phyloP scores from a whole-genome alignment of 2,113 vertebrate genomes.

The Diadophis punctatus region DNA sequence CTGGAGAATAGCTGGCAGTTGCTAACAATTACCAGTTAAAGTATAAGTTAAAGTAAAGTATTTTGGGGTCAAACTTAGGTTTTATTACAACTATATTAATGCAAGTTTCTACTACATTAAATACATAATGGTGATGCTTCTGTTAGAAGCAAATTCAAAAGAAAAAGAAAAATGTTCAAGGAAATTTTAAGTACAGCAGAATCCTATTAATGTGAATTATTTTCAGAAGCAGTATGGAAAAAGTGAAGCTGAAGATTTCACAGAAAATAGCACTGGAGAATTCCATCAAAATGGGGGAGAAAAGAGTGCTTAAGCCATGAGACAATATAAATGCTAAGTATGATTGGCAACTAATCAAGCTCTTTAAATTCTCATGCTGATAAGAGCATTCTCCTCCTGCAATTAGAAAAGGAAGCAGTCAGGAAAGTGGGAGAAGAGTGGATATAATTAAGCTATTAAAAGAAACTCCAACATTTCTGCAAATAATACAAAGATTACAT shows the following conservation, averaged over 20 bases:
- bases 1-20: background rate
- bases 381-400: background rate
- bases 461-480: background rate
- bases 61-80: background rate
- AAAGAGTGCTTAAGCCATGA: too few species aligned
- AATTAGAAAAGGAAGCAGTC: background rate
- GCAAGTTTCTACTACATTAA: background rate
- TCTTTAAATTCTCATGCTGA: too few species aligned
- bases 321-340: too few species aligned
- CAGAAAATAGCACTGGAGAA: too few species aligned
- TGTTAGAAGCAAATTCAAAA: too few species aligned
- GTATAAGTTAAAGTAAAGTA: too few species aligned
- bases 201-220: too few species aligned
- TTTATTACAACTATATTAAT: background rate
- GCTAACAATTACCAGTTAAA: too few species aligned
- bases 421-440: background rate
- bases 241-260: too few species aligned
- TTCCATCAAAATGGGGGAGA: too few species aligned
- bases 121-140: background rate
- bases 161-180: background rate
- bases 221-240: too few species aligned
- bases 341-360: too few species aligned
- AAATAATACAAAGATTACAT: background rate
- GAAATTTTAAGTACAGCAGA: background rate
- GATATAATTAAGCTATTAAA: slow-evolving; percentile 13